Base-by-base conservation (phyloP, 1,140 invertebrate genomes). In the Drosophila fuyamai region DNA sequence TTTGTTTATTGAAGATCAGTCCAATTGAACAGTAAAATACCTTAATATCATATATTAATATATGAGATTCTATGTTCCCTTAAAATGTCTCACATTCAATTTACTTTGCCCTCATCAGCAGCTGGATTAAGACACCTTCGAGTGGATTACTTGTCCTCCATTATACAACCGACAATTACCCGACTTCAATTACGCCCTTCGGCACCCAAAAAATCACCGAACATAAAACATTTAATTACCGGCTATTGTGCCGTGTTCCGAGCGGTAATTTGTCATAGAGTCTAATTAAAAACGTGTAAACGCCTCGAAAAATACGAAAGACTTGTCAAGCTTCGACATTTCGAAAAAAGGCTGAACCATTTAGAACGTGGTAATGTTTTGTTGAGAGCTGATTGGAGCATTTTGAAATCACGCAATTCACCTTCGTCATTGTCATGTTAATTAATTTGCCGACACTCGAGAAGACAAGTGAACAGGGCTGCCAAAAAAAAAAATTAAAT, bases 361-460 rank as follows among this genome's bases (percentile, higher is more conserved):
- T 60, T 51, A 65, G 51, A 41, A 51, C 38, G 48, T 53, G 66
- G 53, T 51, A 65, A 53, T 62, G 58, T 63, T 56, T 41, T 62
- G 43, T 14, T 29, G 53, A 14, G 53, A 47, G 46, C 35, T 76
- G 81, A 76, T 81, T 86, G 60, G 46, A 80, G 44, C 41, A 54
- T 74, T 74, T 53, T 32, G 18, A 55, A 68, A 88, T 84, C 81
- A 90, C 66, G 84, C 85, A 89, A 89, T 89, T 89, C 84, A 89
- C 84, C 84, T 89, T 90, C 84, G 85, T 89, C 85, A 89, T 89
- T 89, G 84, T 89, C 84, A 89, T 89, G 84, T 90, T 89, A 89
- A 89, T 90, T 89, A 89, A 89, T 90, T 89, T 77, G 81, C 73
- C 65, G 66, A 67, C 84, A 85, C 85, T 89, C 70, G 53, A 90